These are phyloP conservation scores for Arenicola marina DNA, from an alignment of 2,888 invertebrate genomes.

Conservation along the genomic window DNA sequence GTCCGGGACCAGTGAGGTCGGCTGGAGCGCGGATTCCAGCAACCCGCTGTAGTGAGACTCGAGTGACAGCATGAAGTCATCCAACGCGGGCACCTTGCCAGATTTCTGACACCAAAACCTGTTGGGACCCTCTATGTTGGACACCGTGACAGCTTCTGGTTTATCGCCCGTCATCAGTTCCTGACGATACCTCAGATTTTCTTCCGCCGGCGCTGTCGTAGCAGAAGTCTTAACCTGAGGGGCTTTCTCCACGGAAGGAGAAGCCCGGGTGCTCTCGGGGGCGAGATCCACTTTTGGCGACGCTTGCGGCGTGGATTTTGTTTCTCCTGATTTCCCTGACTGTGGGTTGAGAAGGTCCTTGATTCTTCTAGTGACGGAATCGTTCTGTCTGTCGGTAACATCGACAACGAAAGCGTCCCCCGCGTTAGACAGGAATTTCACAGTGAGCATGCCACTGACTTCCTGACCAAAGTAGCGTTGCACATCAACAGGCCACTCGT, in stretches of 20 bases:
- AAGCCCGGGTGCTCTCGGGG: background rate
- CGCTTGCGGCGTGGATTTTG: too few relatives aligned
- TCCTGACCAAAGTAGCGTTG: background rate
- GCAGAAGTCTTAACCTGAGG: background rate
- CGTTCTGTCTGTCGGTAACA: too few relatives aligned
- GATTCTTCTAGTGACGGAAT: too few relatives aligned
- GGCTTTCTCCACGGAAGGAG: background rate
- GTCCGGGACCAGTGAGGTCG: background rate
- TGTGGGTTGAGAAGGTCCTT: too few relatives aligned
- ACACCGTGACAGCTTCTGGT: background rate
- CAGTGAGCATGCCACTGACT: background rate
- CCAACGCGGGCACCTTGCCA: conserved; percentile 31
- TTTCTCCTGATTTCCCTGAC: too few relatives aligned
- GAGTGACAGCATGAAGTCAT: conserved; percentile 28
- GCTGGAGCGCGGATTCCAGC: background rate
- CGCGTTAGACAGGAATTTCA: background rate
- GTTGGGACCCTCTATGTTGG: background rate
- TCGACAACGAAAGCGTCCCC: background rate
- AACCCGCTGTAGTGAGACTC: conserved; percentile 18
- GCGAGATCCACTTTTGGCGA: background rate
- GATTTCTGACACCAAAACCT: conserved; percentile 38
- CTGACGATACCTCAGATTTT: too few relatives aligned
- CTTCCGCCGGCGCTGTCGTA: background rate
- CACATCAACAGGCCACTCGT: too few relatives aligned
- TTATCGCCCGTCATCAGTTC: background rate